Percentiles rank a stretch among this genome's conserved stretches.
Evolutionary conservation across 2,888 invertebrate species (phyloP).

Genomic region (Phanerotoma sp.): DNA sequence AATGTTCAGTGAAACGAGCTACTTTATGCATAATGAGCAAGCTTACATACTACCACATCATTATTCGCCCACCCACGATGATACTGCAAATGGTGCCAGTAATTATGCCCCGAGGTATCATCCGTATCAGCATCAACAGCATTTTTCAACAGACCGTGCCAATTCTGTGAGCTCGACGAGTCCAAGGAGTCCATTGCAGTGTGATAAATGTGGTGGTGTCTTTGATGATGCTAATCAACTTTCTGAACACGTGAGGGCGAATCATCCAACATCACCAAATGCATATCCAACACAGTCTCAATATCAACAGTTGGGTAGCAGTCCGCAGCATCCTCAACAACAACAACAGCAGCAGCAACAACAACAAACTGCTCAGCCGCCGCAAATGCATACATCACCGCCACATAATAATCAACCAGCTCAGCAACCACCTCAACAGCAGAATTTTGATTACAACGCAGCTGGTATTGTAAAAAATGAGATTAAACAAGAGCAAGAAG

Average conservation of each 20-base stretch:
- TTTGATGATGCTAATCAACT: constrained; percentile 75
- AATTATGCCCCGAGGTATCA: constrained; percentile 45
- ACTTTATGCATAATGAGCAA: constrained; percentile 52
- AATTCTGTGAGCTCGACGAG: constrained; percentile 64
- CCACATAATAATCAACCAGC: constrained; percentile 4
- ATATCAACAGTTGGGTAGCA: constrained; percentile 43
- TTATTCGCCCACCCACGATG: constrained; percentile 60
- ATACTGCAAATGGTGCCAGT: constrained; percentile 60
- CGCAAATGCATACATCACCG: too few species aligned
- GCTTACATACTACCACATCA: constrained; percentile 52
- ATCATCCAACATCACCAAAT: constrained; percentile 61
- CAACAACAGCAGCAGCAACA: constrained; percentile 56
- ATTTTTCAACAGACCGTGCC: constrained; percentile 46
- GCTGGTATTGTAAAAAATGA: constrained; percentile 55
- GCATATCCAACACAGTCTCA: constrained; percentile 41
- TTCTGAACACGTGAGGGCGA: constrained; percentile 72
- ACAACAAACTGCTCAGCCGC: too few species aligned
- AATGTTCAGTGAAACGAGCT: constrained; percentile 44
- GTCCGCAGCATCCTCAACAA: constrained; percentile 57
- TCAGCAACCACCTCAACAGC: constrained; percentile 41
- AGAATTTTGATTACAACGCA: constrained; percentile 43
- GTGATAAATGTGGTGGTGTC: constrained; percentile 82
- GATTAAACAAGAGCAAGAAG: constrained; percentile 68
- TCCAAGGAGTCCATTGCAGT: constrained; percentile 71
- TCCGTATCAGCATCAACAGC: constrained; percentile 61